Evolutionary conservation across 2,113 vertebrate genomes (phyloP).

Genomic region (Cheirogaleus medius): DNA sequence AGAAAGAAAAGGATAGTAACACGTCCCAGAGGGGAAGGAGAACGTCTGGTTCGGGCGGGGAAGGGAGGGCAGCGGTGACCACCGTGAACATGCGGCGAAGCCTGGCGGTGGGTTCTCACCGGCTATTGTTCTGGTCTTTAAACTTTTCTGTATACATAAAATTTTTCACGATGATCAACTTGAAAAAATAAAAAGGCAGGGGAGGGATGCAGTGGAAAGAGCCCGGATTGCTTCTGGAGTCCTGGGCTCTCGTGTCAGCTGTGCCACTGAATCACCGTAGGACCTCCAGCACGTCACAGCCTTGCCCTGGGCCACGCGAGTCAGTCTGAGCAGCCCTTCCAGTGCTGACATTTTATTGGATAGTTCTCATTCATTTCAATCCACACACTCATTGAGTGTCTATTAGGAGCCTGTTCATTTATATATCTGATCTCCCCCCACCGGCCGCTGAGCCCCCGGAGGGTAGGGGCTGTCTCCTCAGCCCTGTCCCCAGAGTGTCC

Average conservation of each 20-base stretch:
- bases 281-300: neutral
- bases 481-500: neutral
- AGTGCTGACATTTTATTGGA: neutral
- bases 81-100: neutral
- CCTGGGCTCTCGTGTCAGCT: neutral
- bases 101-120: neutral
- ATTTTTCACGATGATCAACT: neutral
- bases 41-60: neutral
- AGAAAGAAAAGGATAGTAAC: neutral
- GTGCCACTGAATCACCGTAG: too few relatives aligned
- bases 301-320: neutral
- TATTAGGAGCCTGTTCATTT: neutral
- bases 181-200: neutral
- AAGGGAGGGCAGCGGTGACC: neutral
- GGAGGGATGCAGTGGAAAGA: neutral
- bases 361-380: neutral
- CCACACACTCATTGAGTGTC: neutral
- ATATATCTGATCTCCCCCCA: neutral
- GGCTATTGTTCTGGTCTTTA: neutral
- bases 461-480: neutral
- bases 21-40: neutral
- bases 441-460: neutral
- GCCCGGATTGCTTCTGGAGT: neutral
- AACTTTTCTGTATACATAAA: neutral
- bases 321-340: neutral